phyloP scores from a whole-genome alignment of 2,797 vertebrate genomes.

The Aplochiton taeniatus region DNA sequence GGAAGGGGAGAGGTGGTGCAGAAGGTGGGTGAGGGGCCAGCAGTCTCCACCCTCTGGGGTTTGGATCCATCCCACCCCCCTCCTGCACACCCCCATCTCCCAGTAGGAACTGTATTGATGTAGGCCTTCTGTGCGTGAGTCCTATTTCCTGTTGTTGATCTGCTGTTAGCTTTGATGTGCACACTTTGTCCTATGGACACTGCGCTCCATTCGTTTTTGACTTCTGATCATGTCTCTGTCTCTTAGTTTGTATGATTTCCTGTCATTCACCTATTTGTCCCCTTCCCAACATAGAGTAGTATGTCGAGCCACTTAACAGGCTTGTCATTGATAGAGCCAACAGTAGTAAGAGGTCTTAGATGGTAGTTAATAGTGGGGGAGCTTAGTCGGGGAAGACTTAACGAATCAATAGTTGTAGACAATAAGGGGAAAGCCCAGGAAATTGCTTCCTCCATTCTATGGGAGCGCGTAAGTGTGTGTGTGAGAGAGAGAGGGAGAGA shows the following conservation, averaged over 20 bases:
- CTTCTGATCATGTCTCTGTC: background rate
- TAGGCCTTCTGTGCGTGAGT: too few species aligned
- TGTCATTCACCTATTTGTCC: background rate
- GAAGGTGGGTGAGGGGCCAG: background rate
- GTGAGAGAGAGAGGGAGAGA: slow-evolving; percentile 20
- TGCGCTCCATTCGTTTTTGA: too few species aligned
- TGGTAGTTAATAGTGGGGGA: slow-evolving; percentile 63
- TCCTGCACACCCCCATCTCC: too few species aligned
- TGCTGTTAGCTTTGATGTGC: too few species aligned
- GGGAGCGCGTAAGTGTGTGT: background rate
- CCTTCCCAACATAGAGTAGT: too few species aligned
- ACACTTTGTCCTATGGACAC: too few species aligned
- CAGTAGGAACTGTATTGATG: too few species aligned
- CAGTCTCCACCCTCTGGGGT: too few species aligned
- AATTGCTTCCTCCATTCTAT: slow-evolving; percentile 71
- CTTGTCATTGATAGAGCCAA: slow-evolving; percentile 53
- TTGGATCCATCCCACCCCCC: too few species aligned
- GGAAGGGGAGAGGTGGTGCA: slow-evolving; percentile 41
- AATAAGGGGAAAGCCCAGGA: slow-evolving; percentile 72
- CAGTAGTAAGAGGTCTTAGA: slow-evolving; percentile 51
- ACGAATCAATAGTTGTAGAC: slow-evolving; percentile 74
- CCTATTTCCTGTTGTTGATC: too few species aligned
- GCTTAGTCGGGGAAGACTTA: slow-evolving; percentile 58
- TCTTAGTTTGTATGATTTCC: background rate
- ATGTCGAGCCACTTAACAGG: too few species aligned